Evolutionary conservation across 2,797 vertebrate genomes (phyloP), one percentile per base, ranked within the genome.

Genomic region (Gymnothorax reevesii): DNA sequence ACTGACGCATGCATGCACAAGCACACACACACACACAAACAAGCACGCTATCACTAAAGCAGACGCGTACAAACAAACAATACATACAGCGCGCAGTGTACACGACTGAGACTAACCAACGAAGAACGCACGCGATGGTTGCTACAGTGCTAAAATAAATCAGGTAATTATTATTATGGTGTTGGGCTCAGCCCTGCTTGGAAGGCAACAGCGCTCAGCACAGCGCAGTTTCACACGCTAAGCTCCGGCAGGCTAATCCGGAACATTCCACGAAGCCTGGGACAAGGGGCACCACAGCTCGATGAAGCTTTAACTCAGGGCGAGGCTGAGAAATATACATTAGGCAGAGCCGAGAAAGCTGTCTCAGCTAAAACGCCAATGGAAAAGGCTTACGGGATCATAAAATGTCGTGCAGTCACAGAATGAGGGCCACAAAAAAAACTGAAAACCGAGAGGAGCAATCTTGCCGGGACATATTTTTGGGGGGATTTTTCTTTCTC

Each of bases 361-460:
- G 62, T 83, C 42, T 87, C 62, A 86, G 87, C 90, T 90, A 86
- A 89, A 85, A 91, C 82, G 84, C 88, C 87, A 86, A 88, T 71
- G 82, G 88, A 27, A 85, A 83, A 49, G 1, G 85, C 49, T 54
- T 49, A 25, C 87, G 82, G 84, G 82, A 71, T 82, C 88, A 83
- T 60, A 27, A 83, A 88, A 1, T 57, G 57, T 71, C 82, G 83
- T 33, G 17, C 5, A 84, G 80, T 89, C 85, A 17, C 89, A 89
- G 87, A 91, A 87, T 83, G 84, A 54, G 86, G 86, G 79, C 77
- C 86, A 86, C 57, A 79, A 88, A 77, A 88, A 77, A 77, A 89
- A 87, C 60, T 79, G 80, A n/a, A 88, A 91, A 89, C 86, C 87
- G 54, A 86, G 64, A 82, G 86, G 87, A 75, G 87, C 69, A 83